A percentile compares a stretch with the other conserved stretches of the same genome.
Evolutionary conservation across 2,888 invertebrate species (phyloP).

Genomic region (Imbricaverruca yamaguchii): DNA sequence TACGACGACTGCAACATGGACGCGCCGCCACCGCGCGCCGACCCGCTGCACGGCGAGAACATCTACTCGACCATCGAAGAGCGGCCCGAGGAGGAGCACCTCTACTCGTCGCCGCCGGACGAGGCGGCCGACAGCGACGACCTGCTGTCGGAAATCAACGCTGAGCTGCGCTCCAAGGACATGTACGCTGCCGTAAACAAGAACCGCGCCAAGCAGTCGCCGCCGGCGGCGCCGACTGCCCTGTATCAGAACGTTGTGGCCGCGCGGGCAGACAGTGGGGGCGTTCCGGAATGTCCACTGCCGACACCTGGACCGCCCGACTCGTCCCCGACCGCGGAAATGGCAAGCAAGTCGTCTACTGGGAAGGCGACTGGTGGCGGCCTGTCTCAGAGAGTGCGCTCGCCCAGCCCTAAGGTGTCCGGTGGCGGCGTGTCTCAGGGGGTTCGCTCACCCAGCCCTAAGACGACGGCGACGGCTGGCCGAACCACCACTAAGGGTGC

Average conservation of each 20-base stretch:
- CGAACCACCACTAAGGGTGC: too few species aligned
- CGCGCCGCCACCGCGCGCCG: not conserved
- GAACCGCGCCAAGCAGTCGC: not conserved
- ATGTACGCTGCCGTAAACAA: not conserved
- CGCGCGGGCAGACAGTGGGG: not conserved
- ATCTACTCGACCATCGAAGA: slow-evolving; percentile 15
- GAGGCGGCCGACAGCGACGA: not conserved
- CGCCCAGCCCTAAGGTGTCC: not conserved
- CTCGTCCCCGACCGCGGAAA: too few species aligned
- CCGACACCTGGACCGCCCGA: not conserved
- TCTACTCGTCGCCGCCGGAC: slow-evolving; percentile 10
- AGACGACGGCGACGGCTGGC: too few species aligned
- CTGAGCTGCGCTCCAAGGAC: slow-evolving; percentile 3
- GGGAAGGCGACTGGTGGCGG: not conserved
- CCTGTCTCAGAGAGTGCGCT: not conserved
- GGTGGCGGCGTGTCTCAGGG: not conserved
- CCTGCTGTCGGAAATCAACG: not conserved
- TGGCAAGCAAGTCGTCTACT: too few species aligned
- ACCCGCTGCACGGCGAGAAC: not conserved
- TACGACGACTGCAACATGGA: slow-evolving; percentile 12
- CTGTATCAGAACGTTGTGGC: not conserved
- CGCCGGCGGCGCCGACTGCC: not conserved
- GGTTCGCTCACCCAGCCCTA: not conserved
- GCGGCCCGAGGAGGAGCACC: not conserved
- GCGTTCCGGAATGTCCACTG: not conserved